These are phyloP conservation scores for Tringa solitaria DNA, from an alignment of 2,113 vertebrate genomes.

Conservation along the genomic window DNA sequence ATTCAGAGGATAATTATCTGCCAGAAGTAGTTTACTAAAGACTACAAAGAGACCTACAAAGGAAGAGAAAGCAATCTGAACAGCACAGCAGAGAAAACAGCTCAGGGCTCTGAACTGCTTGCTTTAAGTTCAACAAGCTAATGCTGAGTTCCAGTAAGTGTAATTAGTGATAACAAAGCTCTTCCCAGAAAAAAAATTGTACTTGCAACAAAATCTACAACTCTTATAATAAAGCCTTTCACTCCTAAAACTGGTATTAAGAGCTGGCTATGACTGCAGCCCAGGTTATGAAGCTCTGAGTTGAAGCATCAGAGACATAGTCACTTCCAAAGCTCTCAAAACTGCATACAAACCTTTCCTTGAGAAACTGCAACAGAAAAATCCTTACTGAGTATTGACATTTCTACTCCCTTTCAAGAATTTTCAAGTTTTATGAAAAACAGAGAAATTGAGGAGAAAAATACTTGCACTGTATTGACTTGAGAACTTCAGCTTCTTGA, in stretches of 20 bases:
- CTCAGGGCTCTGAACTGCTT: neutral
- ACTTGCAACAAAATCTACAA: neutral
- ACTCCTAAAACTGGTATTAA: neutral
- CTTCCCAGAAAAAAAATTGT: neutral
- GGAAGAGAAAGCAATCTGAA: neutral
- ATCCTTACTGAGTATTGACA: neutral
- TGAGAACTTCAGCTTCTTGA: neutral
- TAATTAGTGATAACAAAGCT: neutral
- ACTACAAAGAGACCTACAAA: neutral
- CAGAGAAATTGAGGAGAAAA: neutral
- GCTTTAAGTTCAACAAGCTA: neutral
- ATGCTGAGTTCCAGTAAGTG: neutral
- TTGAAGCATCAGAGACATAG: neutral
- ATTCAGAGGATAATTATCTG: neutral
- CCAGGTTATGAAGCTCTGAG: neutral
- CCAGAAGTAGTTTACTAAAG: neutral
- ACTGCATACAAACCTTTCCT: neutral
- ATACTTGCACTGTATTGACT: neutral
- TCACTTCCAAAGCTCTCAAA: neutral
- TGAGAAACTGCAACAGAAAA: neutral
- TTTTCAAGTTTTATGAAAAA: neutral
- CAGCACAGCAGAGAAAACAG: neutral
- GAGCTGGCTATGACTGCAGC: neutral
- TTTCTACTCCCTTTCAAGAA: neutral
- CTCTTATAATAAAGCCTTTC: neutral